phyloP scores from a whole-genome alignment of 2,113 vertebrate species.

The Tragelaphus imberbis region DNA sequence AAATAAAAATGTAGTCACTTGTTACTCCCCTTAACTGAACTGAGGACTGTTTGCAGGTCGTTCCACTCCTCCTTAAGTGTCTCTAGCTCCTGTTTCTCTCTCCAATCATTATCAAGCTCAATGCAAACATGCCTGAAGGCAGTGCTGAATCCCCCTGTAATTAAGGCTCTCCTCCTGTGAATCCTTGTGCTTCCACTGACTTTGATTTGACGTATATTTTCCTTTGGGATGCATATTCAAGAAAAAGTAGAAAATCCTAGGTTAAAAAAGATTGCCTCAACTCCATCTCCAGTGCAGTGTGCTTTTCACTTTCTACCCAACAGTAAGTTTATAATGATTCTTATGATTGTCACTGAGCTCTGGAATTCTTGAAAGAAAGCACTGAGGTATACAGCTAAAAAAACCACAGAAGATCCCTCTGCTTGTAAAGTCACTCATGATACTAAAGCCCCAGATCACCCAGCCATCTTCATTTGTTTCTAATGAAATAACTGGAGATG shows the following conservation, averaged over 20 bases:
- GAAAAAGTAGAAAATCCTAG: not conserved
- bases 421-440: not conserved
- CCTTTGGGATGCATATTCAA: not conserved
- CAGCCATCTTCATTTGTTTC: not conserved
- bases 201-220: not conserved
- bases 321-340: not conserved
- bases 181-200: not conserved
- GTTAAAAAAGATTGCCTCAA: not conserved
- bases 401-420: fast-evolving
- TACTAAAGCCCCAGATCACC: not conserved
- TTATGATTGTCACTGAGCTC: not conserved
- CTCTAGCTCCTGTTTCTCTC: not conserved
- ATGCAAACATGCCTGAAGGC: not conserved
- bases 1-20: not conserved
- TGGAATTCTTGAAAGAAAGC: not conserved
- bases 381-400: not conserved
- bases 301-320: not conserved
- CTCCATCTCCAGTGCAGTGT: not conserved
- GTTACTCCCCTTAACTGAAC: not conserved
- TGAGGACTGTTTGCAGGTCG: not conserved
- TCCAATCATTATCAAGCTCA: not conserved
- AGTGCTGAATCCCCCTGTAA: not conserved
- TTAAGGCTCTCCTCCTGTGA: not conserved
- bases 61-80: not conserved
- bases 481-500: not conserved